Conservation (phyloP, 2,797 vertebrate species). For the Rhinichthys osculus region DNA sequence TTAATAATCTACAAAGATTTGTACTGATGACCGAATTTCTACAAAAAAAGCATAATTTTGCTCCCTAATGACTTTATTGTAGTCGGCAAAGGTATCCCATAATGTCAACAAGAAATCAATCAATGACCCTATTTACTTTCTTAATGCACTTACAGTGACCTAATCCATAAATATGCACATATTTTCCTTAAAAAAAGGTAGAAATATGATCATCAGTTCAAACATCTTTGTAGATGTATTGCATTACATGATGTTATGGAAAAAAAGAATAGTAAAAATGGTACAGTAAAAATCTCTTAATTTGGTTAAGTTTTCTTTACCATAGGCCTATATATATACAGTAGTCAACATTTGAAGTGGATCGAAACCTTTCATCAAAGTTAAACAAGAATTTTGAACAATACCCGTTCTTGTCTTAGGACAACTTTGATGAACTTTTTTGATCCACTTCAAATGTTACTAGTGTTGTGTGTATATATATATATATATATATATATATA, state of each 20-base stretch:
- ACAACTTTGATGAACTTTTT: no score
- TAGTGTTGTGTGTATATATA: no score
- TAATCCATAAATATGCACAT: neutral
- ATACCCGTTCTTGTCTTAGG: no score
- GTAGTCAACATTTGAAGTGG: no score
- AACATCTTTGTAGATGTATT: neutral
- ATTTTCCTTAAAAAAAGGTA: neutral
- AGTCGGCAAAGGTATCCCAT: neutral
- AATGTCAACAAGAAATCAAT: neutral
- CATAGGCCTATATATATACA: no score
- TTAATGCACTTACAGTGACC: neutral
- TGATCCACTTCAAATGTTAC: no score
- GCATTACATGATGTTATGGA: neutral
- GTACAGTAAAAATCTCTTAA: neutral
- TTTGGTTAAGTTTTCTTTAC: neutral
- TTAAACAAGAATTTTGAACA: no score
- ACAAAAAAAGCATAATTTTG: conserved; percentile 13
- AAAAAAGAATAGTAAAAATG: neutral
- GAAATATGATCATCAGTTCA: neutral
- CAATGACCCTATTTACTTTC: neutral
- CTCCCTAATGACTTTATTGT: conserved; percentile 30
- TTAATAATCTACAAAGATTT: conserved; percentile 36
- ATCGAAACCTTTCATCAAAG: no score
- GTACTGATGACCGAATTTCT: conserved; percentile 9
- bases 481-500: no score